phyloP scores from a whole-genome alignment of 2,888 invertebrate genomes.

The Tenthredo distinguenda region DNA sequence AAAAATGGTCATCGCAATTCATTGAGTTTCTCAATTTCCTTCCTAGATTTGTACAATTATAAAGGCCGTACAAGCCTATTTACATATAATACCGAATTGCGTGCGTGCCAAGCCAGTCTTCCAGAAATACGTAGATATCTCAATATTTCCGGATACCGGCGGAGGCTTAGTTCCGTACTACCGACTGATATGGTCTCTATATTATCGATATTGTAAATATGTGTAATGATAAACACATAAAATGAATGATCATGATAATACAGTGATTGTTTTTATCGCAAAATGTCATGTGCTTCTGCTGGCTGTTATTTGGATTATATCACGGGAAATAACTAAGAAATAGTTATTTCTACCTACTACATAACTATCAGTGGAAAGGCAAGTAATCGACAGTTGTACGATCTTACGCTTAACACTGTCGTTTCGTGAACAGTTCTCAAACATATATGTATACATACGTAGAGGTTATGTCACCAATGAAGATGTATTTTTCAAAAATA shows the following conservation, averaged over 20 bases:
- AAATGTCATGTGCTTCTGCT: constrained; percentile 63
- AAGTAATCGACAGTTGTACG: background rate
- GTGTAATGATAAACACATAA: background rate
- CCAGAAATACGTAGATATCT: background rate
- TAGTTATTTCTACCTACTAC: background rate
- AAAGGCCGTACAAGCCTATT: background rate
- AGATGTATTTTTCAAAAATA: constrained; percentile 3
- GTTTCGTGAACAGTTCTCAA: background rate
- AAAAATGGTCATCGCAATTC: background rate
- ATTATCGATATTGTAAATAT: background rate
- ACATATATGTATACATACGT: background rate
- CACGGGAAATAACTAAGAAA: constrained; percentile 62
- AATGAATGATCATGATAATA: background rate
- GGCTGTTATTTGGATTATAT: constrained; percentile 61
- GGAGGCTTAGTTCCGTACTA: background rate
- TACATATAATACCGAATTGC: background rate
- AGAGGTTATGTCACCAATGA: constrained; percentile 28
- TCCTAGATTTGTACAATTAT: background rate
- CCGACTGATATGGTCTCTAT: background rate
- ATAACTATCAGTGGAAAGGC: constrained; percentile 34
- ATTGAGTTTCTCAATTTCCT: background rate
- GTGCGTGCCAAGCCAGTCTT: too few species aligned
- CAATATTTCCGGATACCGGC: background rate
- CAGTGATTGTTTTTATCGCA: constrained; percentile 47
- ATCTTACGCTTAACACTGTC: background rate